Conservation (phyloP, 2,113 vertebrate genomes). For the Pionites leucogaster region DNA sequence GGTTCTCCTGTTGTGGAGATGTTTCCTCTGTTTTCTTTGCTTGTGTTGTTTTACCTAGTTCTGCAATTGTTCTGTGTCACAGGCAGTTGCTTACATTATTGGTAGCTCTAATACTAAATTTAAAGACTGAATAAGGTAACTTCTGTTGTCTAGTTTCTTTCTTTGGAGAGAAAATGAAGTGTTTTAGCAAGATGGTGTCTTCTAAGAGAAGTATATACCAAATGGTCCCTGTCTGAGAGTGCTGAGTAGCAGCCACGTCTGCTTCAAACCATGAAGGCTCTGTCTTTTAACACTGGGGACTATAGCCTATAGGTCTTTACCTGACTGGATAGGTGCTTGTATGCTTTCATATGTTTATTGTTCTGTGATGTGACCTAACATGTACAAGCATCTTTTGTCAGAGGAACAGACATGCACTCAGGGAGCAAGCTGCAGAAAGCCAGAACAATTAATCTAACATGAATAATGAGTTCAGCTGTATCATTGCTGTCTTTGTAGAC, state of each 20-base stretch:
- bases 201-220: background rate
- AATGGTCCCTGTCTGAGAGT: background rate
- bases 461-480: rapidly evolving
- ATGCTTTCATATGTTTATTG: background rate
- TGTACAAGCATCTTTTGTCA: background rate
- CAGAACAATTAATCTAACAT: background rate
- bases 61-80: background rate
- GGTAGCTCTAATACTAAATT: background rate
- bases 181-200: background rate
- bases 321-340: background rate
- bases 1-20: background rate
- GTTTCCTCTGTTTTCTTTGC: background rate
- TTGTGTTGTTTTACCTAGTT: background rate
- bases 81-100: background rate
- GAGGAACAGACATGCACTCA: background rate
- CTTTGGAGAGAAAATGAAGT: background rate
- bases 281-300: background rate
- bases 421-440: background rate
- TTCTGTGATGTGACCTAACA: background rate
- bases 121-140: background rate
- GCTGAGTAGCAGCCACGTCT: background rate
- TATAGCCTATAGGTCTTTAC: background rate
- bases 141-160: background rate
- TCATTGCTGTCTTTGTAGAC: background rate
- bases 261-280: background rate